Evolutionary conservation across 2,113 vertebrate species (phyloP).

Genomic region (Phylloscopus trochilus): DNA sequence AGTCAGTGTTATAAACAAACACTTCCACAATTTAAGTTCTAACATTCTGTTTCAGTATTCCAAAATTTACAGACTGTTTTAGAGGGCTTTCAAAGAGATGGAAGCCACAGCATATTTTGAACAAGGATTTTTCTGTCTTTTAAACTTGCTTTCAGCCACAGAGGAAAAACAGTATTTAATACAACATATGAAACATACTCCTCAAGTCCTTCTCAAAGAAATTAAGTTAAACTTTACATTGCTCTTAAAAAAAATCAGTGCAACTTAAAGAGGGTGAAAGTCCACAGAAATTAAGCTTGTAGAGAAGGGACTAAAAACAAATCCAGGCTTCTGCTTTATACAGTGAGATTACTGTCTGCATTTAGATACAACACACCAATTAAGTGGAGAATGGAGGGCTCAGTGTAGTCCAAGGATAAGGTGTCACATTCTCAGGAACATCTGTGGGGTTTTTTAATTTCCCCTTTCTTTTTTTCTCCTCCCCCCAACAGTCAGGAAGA

Average conservation of each 20-base stretch:
- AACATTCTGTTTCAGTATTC: neutral
- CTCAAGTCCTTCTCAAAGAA: neutral
- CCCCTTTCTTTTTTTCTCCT: neutral
- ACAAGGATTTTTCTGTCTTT: neutral
- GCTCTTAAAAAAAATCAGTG: neutral
- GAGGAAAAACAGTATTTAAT: neutral
- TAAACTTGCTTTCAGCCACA: neutral
- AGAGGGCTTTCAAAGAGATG: neutral
- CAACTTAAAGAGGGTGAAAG: neutral
- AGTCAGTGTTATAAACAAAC: neutral
- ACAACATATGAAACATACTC: neutral
- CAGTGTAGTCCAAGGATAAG: neutral
- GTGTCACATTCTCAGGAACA: neutral
- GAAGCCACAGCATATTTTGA: neutral
- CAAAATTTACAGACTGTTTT: neutral
- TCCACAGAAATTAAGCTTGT: neutral
- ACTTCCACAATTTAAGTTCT: neutral
- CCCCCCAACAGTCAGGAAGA: neutral
- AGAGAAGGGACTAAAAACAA: neutral
- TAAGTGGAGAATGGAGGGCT: neutral
- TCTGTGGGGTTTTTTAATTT: neutral
- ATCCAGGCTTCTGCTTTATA: neutral
- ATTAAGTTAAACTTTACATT: neutral
- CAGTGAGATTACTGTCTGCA: neutral
- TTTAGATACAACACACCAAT: neutral